Evolutionary conservation across 37 sponge, comb jelly and placozoan genomes (phyloP), one percentile per base, ranked within the genome.

Genomic region (Dysidea cf. avara): DNA sequence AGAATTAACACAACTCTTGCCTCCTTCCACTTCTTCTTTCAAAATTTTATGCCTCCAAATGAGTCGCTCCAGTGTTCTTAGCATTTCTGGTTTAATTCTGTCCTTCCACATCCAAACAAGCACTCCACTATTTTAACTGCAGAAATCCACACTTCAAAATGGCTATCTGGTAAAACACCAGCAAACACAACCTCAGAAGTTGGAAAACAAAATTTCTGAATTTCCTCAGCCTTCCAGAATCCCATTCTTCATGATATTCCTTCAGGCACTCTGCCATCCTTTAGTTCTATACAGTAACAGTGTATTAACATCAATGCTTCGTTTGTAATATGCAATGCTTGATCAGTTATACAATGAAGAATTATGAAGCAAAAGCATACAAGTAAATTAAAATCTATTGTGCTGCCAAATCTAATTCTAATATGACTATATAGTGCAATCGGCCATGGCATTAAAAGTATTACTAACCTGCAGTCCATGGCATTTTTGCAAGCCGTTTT

Each of bases 181-280:
- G 47, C 69, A 26, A 61, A 25, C n/a, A 70, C 80, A 59, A 61
- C 69, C 31, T 78, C 79, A 48, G 80, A 70, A 1, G 80, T 71
- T 60, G 69, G 69, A 39, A 29, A 68, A n/a, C 30, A n/a, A 60
- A 70, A 70, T 47, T 80, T 78, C 58, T 58, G 57, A 22, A 52
- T 38, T 29, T 80, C 80, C 59, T 80, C 71, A 24, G 80, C 71
- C 64, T 80, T 80, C 63, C 63, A 70, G 46, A 49, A 70, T 31
- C 71, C 80, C 47, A 80, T 20, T n/a, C 68, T 24, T 40, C 24
- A n/a, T 30, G 58, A 68, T 33, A 78, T 56, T 28, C 58, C 60
- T 22, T 53, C n/a, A n/a, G 80, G 80, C 48, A 69, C 22, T 79
- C 80, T 56, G 11, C 70, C 80, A 79, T 26, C 33, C 26, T 79